A percentile compares a stretch with the other conserved stretches of the same genome.
phyloP scores from a whole-genome alignment of 2,797 vertebrate species.

The Rousettus madagascariensis region DNA sequence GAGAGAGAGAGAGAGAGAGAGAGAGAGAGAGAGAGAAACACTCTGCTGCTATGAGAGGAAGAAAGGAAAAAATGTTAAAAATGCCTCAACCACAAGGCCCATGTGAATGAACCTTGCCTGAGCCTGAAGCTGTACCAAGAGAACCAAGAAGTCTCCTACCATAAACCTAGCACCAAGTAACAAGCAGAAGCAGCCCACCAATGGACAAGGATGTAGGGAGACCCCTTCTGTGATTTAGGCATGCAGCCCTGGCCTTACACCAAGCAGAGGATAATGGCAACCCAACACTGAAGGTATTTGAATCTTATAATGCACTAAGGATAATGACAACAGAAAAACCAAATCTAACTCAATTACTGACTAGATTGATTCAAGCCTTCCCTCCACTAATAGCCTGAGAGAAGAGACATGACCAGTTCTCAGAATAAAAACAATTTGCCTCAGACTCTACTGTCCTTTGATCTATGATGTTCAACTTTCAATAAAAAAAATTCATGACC shows the following conservation, averaged over 20 bases:
- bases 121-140: not conserved
- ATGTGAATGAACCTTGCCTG: not conserved
- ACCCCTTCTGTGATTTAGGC: not conserved
- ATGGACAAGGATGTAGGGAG: not conserved
- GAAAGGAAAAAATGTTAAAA: not conserved
- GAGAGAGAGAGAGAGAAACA: too few species aligned
- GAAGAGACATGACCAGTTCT: not conserved
- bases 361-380: not conserved
- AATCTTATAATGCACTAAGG: not conserved
- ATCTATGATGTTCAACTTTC: not conserved
- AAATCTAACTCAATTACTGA: not conserved
- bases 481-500: not conserved
- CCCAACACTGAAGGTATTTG: not conserved
- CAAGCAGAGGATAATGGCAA: not conserved
- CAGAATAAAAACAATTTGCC: not conserved
- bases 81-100: not conserved
- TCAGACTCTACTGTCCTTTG: not conserved
- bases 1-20: too few species aligned
- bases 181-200: not conserved
- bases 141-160: not conserved
- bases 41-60: not conserved
- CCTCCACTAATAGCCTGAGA: not conserved
- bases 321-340: not conserved
- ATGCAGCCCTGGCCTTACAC: not conserved
- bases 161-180: not conserved